phyloP scores from a whole-genome alignment of 2,113 vertebrate species.

The Peromyscus polionotus region DNA sequence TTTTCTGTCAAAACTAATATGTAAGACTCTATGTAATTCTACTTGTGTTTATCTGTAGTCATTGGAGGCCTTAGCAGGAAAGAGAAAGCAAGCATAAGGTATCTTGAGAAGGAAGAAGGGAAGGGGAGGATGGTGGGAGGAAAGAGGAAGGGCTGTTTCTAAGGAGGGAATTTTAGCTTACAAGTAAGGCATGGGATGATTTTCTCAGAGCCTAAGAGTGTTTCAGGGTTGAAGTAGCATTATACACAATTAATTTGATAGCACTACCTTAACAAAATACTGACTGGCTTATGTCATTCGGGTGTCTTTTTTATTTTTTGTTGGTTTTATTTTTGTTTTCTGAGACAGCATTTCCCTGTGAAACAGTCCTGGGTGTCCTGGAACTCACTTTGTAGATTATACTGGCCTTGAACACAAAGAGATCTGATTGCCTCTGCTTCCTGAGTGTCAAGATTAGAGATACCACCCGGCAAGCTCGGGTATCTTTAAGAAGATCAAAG shows the following conservation, averaged over 20 bases:
- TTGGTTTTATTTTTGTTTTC: background rate
- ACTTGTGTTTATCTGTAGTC: background rate
- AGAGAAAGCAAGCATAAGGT: background rate
- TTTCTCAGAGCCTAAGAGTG: background rate
- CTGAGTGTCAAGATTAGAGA: background rate
- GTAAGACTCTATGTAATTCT: background rate
- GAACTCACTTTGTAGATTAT: background rate
- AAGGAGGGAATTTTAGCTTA: background rate
- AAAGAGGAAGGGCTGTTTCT: background rate
- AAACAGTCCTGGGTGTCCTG: background rate
- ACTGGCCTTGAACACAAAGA: background rate
- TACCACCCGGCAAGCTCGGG: background rate
- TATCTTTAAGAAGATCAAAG: background rate
- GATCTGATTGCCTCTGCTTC: background rate
- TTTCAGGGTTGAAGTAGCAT: background rate
- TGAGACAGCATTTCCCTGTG: background rate
- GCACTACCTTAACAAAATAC: background rate
- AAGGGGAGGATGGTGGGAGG: rapidly evolving
- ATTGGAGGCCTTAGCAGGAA: background rate
- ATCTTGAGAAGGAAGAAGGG: background rate
- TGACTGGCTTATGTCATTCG: background rate
- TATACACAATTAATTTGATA: background rate
- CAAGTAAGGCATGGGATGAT: background rate
- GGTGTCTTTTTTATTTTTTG: background rate
- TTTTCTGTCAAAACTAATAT: constrained; percentile 45